Percentiles rank a stretch among this genome's conserved stretches.
Conservation (phyloP, 1,140 invertebrate genomes). For the Colletes latitarsis region DNA sequence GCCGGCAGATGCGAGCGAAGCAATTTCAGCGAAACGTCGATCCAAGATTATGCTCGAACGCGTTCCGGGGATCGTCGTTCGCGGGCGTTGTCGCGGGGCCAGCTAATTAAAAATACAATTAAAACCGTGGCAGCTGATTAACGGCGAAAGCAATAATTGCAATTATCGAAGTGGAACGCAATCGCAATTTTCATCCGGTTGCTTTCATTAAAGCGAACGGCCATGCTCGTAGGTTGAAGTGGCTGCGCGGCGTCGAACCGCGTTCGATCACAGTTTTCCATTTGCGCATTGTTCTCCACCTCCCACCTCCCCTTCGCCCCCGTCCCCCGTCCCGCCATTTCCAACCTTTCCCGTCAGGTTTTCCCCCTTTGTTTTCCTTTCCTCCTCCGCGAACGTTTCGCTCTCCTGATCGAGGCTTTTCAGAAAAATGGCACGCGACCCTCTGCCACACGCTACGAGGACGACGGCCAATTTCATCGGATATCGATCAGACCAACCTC, state of each 20-base stretch:
- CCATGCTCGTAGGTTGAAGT: constrained; percentile 7
- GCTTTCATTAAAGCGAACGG: constrained; percentile 54
- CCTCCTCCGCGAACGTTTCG: background rate
- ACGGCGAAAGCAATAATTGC: constrained; percentile 52
- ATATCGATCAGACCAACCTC: constrained; percentile 33
- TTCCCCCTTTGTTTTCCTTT: background rate
- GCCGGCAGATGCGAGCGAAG: background rate
- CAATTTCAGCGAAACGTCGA: too few relatives aligned
- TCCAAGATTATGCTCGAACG: background rate
- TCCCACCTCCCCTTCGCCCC: background rate
- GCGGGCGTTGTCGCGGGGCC: background rate
- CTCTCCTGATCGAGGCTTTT: background rate
- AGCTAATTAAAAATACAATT: constrained; percentile 57
- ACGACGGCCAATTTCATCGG: constrained; percentile 8
- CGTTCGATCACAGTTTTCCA: constrained; percentile 52
- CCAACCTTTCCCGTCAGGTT: background rate
- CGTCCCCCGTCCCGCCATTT: background rate
- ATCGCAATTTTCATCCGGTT: constrained; percentile 58
- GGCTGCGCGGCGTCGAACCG: constrained; percentile 8
- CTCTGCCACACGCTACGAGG: background rate
- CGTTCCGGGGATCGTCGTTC: background rate
- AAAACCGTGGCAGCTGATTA: constrained; percentile 51
- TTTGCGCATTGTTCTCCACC: constrained; percentile 20
- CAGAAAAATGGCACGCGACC: constrained; percentile 37
- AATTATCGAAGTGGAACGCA: constrained; percentile 58